Base-by-base conservation (phyloP, 2,113 vertebrate genomes). In the Bolborhynchus lineola region DNA sequence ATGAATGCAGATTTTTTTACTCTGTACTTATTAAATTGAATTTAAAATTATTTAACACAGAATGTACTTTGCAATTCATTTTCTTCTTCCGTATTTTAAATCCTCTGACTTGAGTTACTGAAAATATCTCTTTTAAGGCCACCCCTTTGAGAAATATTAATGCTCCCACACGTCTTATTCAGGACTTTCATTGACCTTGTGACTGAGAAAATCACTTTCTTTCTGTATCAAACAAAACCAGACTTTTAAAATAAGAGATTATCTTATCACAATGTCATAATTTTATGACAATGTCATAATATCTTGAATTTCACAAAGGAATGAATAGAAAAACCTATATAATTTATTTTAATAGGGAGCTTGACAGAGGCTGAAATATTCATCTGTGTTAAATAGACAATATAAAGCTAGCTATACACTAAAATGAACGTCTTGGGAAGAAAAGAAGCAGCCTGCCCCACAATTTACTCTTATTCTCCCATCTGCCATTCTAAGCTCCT, bases 81-180 rank as follows among this genome's bases (percentile, higher is more conserved):
- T 76, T 75, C 75, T 64, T 77, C 75, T 86, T 81, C 39, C 8
- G 21, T 37, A 23, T 60, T 92, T 53, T 1, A 68, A 92, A 65
- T 63, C 41, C 24, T 90, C 65, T 80, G 75, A 59, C 52, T 33
- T 41, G 13, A 59, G 46, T 90, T 86, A 68, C 2, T 91, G 64
- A 88, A 91, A 95, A 81, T 10, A 75, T 24, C 9, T 76, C 72
- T 78, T 93, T 96, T 81, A 71, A 93, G 92, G n/a, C 18, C 33
- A 53, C 2, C 21, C 14, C 35, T 89, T 16, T 86, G 57, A 92
- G 93, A 82, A 94, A 88, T 59, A 84, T 12, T 77, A 82, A 52
- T 82, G 47, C 55, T 91, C 31, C 47, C 57, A 70, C 1, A 3
- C 29, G 65, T 71, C 44, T 90, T 81, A 69, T 74, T 77, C 47